A percentile compares a stretch with the other conserved stretches of the same genome.
Evolutionary conservation across 2,888 invertebrate species (phyloP).

Genomic region (Tipula confusa): DNA sequence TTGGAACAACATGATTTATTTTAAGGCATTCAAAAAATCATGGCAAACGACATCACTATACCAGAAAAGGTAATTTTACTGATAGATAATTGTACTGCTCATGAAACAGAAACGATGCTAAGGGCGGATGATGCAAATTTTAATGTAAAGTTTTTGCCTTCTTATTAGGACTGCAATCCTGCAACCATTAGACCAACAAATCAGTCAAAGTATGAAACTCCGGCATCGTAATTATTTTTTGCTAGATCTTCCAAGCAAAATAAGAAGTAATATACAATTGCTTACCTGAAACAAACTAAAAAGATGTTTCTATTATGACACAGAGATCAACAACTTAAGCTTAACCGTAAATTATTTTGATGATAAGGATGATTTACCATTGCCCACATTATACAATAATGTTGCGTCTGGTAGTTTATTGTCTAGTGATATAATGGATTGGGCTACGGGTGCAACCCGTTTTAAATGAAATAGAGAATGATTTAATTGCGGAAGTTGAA

Average conservation of each 20-base stretch:
- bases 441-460: no score
- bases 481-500: no score
- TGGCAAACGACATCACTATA: constrained; percentile 7
- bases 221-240: not conserved
- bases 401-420: no score
- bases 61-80: not conserved
- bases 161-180: not conserved
- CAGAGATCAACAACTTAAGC: not conserved
- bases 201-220: not conserved
- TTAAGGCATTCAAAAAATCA: not conserved
- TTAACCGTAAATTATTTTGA: not conserved
- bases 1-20: no score
- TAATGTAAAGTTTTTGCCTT: not conserved
- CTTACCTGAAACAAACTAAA: not conserved
- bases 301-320: not conserved
- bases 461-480: no score
- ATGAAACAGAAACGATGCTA: no score
- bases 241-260: not conserved
- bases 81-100: no score
- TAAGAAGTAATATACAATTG: not conserved
- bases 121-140: not conserved
- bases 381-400: not conserved
- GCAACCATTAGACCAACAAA: constrained; percentile 25
- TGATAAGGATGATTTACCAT: not conserved
- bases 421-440: no score